A percentile compares a stretch with the other conserved stretches of the same genome.
Evolutionary conservation across 2,888 invertebrate genomes (phyloP).

Genomic region (Oscheius sp.): DNA sequence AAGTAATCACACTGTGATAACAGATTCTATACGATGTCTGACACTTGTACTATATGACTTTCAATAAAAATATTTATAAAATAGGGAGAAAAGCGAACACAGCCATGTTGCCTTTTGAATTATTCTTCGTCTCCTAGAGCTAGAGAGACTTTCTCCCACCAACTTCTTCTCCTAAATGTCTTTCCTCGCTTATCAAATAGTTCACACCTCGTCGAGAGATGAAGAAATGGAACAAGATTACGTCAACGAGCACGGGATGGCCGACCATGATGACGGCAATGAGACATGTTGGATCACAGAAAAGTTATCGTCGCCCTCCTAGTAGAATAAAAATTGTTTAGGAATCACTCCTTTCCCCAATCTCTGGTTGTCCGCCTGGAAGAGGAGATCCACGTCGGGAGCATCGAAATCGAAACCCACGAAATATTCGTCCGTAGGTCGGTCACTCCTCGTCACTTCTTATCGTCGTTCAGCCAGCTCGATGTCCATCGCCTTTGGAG

Average conservation of each 20-base stretch:
- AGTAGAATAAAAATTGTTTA: constrained; percentile 6
- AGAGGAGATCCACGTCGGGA: constrained; percentile 43
- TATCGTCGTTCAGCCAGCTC: constrained; percentile 42
- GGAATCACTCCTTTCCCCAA: constrained; percentile 47
- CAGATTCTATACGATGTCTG: too few species aligned
- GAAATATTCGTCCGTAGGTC: constrained; percentile 43
- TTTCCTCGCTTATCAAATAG: constrained; percentile 23
- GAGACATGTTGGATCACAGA: constrained; percentile 32
- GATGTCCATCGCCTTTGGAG: constrained; percentile 48
- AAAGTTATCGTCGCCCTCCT: neutral
- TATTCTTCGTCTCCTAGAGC: too few species aligned
- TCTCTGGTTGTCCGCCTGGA: constrained; percentile 48
- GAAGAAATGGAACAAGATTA: constrained; percentile 1
- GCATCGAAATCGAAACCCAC: constrained; percentile 43
- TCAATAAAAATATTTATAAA: too few species aligned
- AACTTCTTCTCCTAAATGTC: neutral
- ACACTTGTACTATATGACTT: too few species aligned
- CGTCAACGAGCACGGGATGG: neutral
- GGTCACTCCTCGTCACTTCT: neutral
- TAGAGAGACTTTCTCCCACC: neutral
- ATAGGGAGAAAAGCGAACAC: too few species aligned
- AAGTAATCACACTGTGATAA: too few species aligned
- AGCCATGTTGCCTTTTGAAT: neutral
- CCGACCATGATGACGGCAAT: constrained; percentile 1
- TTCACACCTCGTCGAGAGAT: constrained; percentile 27